Base-by-base conservation (phyloP, 2,797 vertebrate species). In the Hipposideros larvatus region DNA sequence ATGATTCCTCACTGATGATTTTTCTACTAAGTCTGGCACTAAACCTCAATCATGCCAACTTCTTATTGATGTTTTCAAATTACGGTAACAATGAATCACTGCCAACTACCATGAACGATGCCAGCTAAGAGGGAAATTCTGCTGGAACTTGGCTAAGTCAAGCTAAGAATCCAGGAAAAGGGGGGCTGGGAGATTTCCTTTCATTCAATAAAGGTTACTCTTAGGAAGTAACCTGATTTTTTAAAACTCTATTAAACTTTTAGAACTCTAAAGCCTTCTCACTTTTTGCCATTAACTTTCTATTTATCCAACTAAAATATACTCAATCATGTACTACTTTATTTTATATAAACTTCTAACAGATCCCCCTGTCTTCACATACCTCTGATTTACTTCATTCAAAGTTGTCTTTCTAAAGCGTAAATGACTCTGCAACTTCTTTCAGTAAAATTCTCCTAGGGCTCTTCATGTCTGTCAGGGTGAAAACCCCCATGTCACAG, bases 271-370 rank as follows among this genome's bases (percentile, higher is more conserved):
- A 57, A 71, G 1, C 2, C 15, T 4, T 28, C 43, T 24, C 13
- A 9, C 10, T n/a, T 41, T 87, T 37, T 57, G 21, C 43, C 11
- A 51, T 51, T 83, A 31, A 53, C 61, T 79, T 83, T 83, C 15
- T 65, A 63, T 65, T 73, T 92, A 75, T 51, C 24, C 15, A 87
- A 87, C 74, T 21, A 87, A 87, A 92, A 73, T 84, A 71, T 31
- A 89, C 1, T 66, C 5, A 63, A 37, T 18, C 83, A 46, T 31
- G 0, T 46, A 59, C 21, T n/a, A 37, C 7, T 63, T 82, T 43
- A 91, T 91, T 90, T 88, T 26, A 31, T 28, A 18, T 34, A 65
- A 71, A 63, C 26, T 26, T 94, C 57, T 70, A 61, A 46, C 43
- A 61, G 3, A n/a, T 55, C 66, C 31, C 1, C 55, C 43, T 94